Conservation (phyloP, 2,888 invertebrate species). For the Nectonema munidae region DNA sequence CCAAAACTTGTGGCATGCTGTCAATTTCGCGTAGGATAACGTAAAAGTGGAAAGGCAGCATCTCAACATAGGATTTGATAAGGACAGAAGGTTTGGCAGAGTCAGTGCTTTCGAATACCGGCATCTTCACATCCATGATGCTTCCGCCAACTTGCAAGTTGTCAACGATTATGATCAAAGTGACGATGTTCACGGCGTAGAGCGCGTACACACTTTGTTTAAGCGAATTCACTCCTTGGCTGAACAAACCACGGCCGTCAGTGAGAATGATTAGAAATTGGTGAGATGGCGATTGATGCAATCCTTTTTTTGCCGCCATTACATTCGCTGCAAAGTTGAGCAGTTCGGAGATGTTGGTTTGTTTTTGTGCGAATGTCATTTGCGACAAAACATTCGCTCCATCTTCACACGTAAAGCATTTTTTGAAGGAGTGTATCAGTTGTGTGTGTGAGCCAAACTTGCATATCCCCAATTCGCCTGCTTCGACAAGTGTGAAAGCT, state of each 20-base stretch:
- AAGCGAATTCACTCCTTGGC: constrained; percentile 41
- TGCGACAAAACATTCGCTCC: constrained; percentile 28
- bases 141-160: too few species aligned
- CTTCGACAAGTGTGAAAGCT: constrained; percentile 62
- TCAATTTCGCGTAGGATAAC: constrained; percentile 58
- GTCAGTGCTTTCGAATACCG: not conserved
- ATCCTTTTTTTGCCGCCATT: not conserved
- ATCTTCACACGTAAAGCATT: constrained; percentile 51
- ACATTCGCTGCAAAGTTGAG: constrained; percentile 15
- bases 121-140: constrained; percentile 2
- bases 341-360: constrained; percentile 44
- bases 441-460: constrained; percentile 36
- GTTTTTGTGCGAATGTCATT: constrained; percentile 53
- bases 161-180: constrained; percentile 76
- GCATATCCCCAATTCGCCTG: constrained; percentile 56
- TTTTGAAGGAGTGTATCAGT: constrained; percentile 51
- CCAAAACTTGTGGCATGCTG: constrained; percentile 51
- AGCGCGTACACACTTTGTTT: constrained; percentile 35
- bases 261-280: constrained; percentile 63
- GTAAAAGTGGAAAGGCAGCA: constrained; percentile 90
- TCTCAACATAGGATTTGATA: constrained; percentile 54
- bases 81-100: constrained; percentile 17
- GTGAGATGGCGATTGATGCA: constrained; percentile 24
- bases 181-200: constrained; percentile 46
- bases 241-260: constrained; percentile 69